phyloP scores from a whole-genome alignment of 1,140 invertebrate genomes.

The Megathymus violae region DNA sequence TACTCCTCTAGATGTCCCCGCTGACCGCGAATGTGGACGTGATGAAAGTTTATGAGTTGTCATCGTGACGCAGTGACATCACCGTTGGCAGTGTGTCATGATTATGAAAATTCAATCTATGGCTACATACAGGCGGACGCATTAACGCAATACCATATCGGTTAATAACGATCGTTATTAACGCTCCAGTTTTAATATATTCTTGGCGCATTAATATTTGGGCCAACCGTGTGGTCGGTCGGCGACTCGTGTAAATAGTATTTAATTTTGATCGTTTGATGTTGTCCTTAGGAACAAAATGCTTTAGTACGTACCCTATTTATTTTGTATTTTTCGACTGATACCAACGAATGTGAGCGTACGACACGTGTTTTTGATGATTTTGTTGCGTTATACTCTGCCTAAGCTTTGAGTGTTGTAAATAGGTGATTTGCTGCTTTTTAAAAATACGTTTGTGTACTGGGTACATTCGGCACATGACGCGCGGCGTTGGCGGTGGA shows the following conservation, averaged over 20 bases:
- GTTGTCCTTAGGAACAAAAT: background rate
- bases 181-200: background rate
- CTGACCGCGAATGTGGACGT: no score
- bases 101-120: no score
- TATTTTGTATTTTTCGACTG: background rate
- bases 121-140: no score
- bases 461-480: background rate
- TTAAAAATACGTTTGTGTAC: background rate
- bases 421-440: conserved; percentile 2
- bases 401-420: conserved; percentile 6
- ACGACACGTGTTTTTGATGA: background rate
- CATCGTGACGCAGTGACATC: no score
- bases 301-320: background rate
- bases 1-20: no score
- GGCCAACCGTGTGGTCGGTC: background rate
- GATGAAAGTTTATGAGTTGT: no score
- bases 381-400: background rate
- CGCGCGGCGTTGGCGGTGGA: no score
- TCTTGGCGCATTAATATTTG: no score
- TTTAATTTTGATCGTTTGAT: background rate
- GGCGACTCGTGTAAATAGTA: background rate
- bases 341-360: background rate
- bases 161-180: background rate
- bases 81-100: no score
- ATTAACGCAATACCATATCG: no score